These are phyloP conservation scores for Varroa destructor DNA, from an alignment of 1,140 invertebrate genomes.

Conservation along the genomic window DNA sequence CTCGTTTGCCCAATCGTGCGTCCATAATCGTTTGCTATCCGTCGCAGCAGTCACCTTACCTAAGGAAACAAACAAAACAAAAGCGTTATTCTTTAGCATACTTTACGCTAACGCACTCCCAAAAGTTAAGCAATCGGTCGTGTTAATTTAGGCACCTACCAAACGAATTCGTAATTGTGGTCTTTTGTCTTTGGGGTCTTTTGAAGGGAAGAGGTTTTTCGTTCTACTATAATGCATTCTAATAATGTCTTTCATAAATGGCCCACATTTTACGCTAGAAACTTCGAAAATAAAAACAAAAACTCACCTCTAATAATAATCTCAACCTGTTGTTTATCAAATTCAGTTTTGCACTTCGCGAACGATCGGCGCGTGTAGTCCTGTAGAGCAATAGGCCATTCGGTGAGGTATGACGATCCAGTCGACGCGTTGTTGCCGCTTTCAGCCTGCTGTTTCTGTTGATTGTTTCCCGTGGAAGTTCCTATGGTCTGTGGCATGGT, in stretches of 20 bases:
- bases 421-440: neutral
- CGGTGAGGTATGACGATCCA: neutral
- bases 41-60: constrained; percentile 68
- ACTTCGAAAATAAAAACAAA: too few species aligned
- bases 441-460: neutral
- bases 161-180: neutral
- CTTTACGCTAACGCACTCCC: neutral
- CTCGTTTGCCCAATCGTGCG: constrained; percentile 80
- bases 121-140: neutral
- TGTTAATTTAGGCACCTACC: neutral
- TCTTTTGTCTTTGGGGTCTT: neutral
- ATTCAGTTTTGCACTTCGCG: constrained; percentile 65
- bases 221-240: neutral
- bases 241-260: too few species aligned
- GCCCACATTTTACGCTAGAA: too few species aligned
- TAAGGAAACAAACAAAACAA: neutral
- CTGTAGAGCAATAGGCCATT: constrained; percentile 33
- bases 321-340: constrained; percentile 84
- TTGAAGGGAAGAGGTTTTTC: neutral
- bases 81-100: neutral
- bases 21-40: constrained; percentile 65
- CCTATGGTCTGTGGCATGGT: neutral
- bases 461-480: neutral
- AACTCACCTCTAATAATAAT: constrained; percentile 65
- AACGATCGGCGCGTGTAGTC: constrained; percentile 80